These are phyloP conservation scores for Lordiphosa stackelbergi DNA, from an alignment of 1,140 invertebrate species.

Conservation along the genomic window DNA sequence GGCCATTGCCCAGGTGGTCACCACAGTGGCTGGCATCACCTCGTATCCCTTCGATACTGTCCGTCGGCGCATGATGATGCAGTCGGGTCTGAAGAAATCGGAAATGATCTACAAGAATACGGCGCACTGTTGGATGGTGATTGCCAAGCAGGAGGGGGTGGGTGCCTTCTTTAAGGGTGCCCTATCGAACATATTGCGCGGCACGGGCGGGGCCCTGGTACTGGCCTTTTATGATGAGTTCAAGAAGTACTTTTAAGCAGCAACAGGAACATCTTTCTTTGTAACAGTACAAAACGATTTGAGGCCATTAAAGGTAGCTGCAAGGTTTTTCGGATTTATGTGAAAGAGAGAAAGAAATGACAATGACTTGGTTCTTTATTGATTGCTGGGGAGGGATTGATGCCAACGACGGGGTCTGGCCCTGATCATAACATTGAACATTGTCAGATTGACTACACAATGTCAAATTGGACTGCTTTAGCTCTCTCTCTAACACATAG, in stretches of 20 bases:
- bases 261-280: too few relatives aligned
- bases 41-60: constrained; percentile 98
- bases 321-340: too few relatives aligned
- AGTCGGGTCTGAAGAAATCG: constrained; percentile 85
- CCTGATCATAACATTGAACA: too few relatives aligned
- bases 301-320: too few relatives aligned
- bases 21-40: constrained; percentile 90
- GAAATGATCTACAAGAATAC: constrained; percentile 91
- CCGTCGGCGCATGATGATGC: constrained; percentile 96
- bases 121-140: constrained; percentile 89
- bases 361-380: too few relatives aligned
- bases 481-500: too few relatives aligned
- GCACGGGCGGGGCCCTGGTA: constrained; percentile 89
- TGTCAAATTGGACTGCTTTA: too few relatives aligned
- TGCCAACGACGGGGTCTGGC: too few relatives aligned
- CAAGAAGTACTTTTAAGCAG: constrained; percentile 81
- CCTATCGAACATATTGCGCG: constrained; percentile 87
- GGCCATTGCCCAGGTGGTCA: constrained; percentile 91
- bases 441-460: too few relatives aligned
- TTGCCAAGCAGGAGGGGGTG: constrained; percentile 84
- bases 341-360: too few relatives aligned
- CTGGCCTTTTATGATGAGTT: constrained; percentile 88
- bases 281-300: too few relatives aligned
- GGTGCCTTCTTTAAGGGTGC: constrained; percentile 91
- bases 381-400: too few relatives aligned